These are phyloP conservation scores for Perodicticus potto DNA, from an alignment of 2,797 vertebrate species.

Conservation along the genomic window DNA sequence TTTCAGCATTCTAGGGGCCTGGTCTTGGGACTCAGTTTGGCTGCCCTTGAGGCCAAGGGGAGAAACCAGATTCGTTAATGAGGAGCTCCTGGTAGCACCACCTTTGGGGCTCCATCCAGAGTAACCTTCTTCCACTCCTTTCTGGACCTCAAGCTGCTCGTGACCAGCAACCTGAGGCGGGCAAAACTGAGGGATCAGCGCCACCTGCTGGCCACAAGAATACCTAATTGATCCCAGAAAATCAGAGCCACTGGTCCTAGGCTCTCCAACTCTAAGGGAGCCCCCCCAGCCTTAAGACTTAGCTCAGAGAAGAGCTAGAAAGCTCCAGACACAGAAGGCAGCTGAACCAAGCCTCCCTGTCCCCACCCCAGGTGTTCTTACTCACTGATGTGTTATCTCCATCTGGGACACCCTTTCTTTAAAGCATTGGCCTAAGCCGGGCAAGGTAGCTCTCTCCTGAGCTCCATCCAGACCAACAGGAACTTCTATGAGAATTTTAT, in stretches of 20 bases:
- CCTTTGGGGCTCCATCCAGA: neutral
- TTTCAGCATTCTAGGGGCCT: neutral
- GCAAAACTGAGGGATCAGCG: constrained; percentile 19
- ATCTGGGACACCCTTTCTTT: neutral
- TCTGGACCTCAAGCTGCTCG: neutral
- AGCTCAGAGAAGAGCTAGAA: constrained; percentile 2
- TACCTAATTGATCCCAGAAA: constrained; percentile 31
- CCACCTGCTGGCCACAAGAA: constrained; percentile 70
- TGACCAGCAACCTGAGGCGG: neutral
- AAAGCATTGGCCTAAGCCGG: neutral
- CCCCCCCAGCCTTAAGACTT: neutral
- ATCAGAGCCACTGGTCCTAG: neutral
- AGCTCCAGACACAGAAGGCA: neutral
- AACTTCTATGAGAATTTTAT: neutral
- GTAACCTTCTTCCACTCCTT: neutral
- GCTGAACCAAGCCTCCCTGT: neutral
- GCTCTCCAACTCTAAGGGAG: neutral
- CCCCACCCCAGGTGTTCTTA: neutral
- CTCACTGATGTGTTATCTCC: neutral
- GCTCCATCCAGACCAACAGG: neutral
- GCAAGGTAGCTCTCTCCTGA: neutral
- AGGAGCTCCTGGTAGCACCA: neutral
- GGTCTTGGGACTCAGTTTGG: neutral
- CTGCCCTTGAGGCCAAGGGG: neutral
- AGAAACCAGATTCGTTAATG: neutral